Evolutionary conservation across 2,888 invertebrate genomes (phyloP).

Genomic region (Morpho deidamia): DNA sequence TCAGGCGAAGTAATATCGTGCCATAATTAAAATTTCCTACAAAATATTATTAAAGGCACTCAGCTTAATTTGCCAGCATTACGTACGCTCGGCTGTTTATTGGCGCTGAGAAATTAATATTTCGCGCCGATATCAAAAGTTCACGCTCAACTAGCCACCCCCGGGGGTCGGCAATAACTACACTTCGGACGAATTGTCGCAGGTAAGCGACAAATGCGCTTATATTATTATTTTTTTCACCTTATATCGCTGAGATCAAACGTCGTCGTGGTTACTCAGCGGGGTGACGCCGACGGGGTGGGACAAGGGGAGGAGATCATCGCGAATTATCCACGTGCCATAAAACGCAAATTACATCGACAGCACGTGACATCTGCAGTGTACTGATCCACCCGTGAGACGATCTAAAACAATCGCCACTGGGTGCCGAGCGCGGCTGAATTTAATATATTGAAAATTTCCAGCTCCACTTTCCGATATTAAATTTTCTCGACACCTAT

Average conservation of each 20-base stretch:
- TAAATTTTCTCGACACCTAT: slow-evolving; percentile 33
- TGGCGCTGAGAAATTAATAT: slow-evolving; percentile 75
- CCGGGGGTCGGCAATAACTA: slow-evolving; percentile 61
- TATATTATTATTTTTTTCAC: slow-evolving; percentile 68
- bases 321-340: slow-evolving; percentile 71
- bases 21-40: slow-evolving; percentile 63
- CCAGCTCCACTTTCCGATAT: slow-evolving; percentile 36
- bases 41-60: slow-evolving; percentile 69
- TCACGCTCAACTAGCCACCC: slow-evolving; percentile 75
- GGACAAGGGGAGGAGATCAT: slow-evolving; percentile 44
- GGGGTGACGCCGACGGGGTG: slow-evolving; percentile 11
- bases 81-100: slow-evolving; percentile 66
- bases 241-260: slow-evolving; percentile 62
- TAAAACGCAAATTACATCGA: slow-evolving; percentile 69
- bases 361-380: slow-evolving; percentile 60
- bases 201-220: slow-evolving; percentile 69
- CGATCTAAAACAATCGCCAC: slow-evolving; percentile 49
- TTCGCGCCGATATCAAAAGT: slow-evolving; percentile 75
- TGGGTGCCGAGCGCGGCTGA: slow-evolving; percentile 35
- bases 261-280: slow-evolving; percentile 53
- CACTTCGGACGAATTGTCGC: slow-evolving; percentile 61
- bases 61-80: slow-evolving; percentile 72
- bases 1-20: slow-evolving; percentile 46
- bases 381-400: slow-evolving; percentile 38
- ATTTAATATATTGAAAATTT: slow-evolving; percentile 37